These are phyloP conservation scores for Tachysurus fulvidraco DNA, from an alignment of 2,113 vertebrate genomes.

Conservation along the genomic window DNA sequence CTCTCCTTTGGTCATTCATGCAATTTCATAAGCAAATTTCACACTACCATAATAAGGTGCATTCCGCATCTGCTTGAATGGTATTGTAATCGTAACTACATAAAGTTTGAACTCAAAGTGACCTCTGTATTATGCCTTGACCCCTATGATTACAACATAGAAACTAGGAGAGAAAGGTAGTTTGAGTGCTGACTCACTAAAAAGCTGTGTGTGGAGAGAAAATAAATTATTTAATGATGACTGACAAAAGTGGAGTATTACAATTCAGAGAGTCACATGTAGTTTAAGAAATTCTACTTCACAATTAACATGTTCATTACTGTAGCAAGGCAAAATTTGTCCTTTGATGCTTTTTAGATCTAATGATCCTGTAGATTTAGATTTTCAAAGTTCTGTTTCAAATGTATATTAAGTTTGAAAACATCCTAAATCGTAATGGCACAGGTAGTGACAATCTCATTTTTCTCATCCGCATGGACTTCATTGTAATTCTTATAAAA, in stretches of 20 bases:
- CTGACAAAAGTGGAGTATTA: background rate
- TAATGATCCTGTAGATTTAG: background rate
- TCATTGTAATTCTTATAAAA: slow-evolving; percentile 74
- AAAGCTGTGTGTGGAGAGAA: background rate
- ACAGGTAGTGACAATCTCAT: slow-evolving; percentile 76
- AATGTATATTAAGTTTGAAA: slow-evolving; percentile 60
- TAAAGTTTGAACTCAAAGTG: background rate
- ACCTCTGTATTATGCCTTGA: background rate
- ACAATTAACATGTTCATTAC: background rate
- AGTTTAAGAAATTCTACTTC: background rate
- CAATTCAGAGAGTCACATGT: background rate
- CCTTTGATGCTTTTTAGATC: background rate
- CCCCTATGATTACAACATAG: background rate
- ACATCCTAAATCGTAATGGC: slow-evolving; percentile 78
- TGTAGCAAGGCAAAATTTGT: background rate
- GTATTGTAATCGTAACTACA: background rate
- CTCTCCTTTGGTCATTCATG: slow-evolving; percentile 71
- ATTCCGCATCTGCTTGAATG: slow-evolving; percentile 23
- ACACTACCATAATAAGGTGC: background rate
- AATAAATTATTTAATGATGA: background rate
- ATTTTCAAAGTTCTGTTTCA: background rate
- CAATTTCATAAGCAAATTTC: slow-evolving; percentile 61
- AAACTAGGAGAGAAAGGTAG: slow-evolving; percentile 1
- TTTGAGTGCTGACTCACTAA: background rate
- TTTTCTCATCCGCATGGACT: slow-evolving; percentile 74